A percentile compares a stretch with the other conserved stretches of the same genome.
Conservation (phyloP, 2,113 vertebrate species). For the Kobus ellipsiprymnus region DNA sequence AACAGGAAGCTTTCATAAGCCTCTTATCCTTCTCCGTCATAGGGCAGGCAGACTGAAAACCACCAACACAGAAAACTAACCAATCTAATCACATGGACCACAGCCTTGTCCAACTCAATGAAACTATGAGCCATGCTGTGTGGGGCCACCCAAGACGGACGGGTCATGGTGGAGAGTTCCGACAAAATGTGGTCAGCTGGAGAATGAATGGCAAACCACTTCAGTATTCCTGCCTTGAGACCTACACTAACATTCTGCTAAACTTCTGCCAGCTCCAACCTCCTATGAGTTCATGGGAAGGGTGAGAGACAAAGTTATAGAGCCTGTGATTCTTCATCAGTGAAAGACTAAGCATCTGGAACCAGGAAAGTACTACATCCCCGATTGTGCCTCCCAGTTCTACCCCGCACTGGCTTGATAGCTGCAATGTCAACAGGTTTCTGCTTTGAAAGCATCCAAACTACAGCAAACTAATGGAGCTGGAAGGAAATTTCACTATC, state of each 20-base stretch:
- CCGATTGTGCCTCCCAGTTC: background rate
- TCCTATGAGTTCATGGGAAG: background rate
- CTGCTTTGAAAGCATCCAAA: background rate
- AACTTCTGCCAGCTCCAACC: background rate
- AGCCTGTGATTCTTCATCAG: background rate
- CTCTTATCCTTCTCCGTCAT: background rate
- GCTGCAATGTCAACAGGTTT: background rate
- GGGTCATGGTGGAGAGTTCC: background rate
- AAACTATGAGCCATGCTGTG: background rate
- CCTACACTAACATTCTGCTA: background rate
- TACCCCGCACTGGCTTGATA: background rate
- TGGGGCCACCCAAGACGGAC: background rate
- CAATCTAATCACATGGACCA: background rate
- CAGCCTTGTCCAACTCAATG: background rate
- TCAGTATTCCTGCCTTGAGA: background rate
- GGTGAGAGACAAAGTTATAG: rapidly evolving
- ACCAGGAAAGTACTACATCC: background rate
- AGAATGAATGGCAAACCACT: background rate
- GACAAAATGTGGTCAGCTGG: background rate
- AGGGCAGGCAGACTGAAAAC: background rate
- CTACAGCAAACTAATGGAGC: background rate
- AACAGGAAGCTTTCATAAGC: background rate
- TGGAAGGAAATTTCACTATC: background rate
- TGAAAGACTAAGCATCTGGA: background rate
- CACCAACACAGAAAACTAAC: background rate